Percentiles rank a stretch among this genome's conserved stretches.
These are phyloP conservation scores for Hyperoplus lanceolatus DNA, from an alignment of 2,797 vertebrate genomes.

Conservation along the genomic window DNA sequence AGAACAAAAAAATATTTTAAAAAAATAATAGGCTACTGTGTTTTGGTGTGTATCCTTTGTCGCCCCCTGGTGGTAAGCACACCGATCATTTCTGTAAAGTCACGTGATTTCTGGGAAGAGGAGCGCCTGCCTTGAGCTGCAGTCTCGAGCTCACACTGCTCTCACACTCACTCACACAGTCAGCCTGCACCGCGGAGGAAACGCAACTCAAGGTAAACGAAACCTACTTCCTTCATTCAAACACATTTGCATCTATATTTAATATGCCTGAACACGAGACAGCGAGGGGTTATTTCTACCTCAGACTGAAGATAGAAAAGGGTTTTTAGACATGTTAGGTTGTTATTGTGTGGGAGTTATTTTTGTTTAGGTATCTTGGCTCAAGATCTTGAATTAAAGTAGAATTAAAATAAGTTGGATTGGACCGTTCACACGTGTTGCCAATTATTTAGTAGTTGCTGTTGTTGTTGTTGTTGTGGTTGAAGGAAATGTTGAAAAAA, in stretches of 20 bases:
- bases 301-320: neutral
- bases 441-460: neutral
- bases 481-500: neutral
- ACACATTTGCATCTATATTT: slow-evolving; percentile 13
- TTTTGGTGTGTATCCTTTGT: neutral
- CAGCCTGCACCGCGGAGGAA: slow-evolving; percentile 35
- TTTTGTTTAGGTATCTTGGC: neutral
- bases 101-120: slow-evolving; percentile 90
- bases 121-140: slow-evolving; percentile 1
- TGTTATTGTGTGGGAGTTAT: rapidly evolving
- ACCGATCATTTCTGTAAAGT: slow-evolving; percentile 18
- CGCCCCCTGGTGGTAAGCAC: slow-evolving; percentile 33
- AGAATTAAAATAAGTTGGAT: neutral
- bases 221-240: slow-evolving; percentile 60
- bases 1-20: neutral
- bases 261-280: neutral
- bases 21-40: neutral
- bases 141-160: too few species aligned
- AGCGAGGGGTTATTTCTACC: too few species aligned
- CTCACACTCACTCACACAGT: neutral
- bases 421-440: neutral
- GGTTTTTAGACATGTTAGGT: neutral
- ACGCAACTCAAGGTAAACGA: slow-evolving; percentile 70
- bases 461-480: neutral
- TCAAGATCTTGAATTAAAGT: neutral